Evolutionary conservation across 1,140 invertebrate species (phyloP), one percentile per base, ranked within the genome.

Genomic region (Apolygus lucorum): DNA sequence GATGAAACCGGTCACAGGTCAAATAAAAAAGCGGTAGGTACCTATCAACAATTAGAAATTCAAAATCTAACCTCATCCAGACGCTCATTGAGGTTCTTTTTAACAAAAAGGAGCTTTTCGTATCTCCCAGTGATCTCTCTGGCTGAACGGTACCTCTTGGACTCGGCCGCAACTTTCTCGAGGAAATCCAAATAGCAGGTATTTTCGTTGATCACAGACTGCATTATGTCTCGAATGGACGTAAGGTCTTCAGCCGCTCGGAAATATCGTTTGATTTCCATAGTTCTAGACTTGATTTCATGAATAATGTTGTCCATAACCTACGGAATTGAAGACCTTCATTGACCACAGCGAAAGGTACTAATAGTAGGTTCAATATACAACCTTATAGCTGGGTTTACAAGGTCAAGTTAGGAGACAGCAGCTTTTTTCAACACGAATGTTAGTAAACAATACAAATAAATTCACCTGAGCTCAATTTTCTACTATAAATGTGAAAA

Each of bases 231-330:
- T 22, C 54, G 11, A 14, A 59, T 13, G 4, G 11, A 4, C 4
- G 13, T 24, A 4, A 59, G 11, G 54, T 24, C 22, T 24, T 17
- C 11, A 14, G 54, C 54, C 2, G 54, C 54, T 59, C 54, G 8
- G 4, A 24, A 59, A 21, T 59, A 59, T 4, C 54, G 54, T 59
- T 59, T 59, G 54, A 59, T 59, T 59, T 59, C 54, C 34, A 42
- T 42, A 4, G 34, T 42, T 8, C 34, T 42, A 4, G 34, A 42
- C 17, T 42, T 17, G 34, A 42, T 42, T 17, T 42, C 34, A 42
- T 42, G 4, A 4, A 17, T 8, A 42, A 42, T 42, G 17, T 17
- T 42, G 34, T 42, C 34, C 34, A 42, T 42, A 4, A 42, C 34
- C 34, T 42, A n/a, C n/a, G n/a, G n/a, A n/a, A n/a, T n/a, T n/a